Evolutionary conservation across 2,113 vertebrate species (phyloP).

Genomic region (Hippocampus abdominalis): DNA sequence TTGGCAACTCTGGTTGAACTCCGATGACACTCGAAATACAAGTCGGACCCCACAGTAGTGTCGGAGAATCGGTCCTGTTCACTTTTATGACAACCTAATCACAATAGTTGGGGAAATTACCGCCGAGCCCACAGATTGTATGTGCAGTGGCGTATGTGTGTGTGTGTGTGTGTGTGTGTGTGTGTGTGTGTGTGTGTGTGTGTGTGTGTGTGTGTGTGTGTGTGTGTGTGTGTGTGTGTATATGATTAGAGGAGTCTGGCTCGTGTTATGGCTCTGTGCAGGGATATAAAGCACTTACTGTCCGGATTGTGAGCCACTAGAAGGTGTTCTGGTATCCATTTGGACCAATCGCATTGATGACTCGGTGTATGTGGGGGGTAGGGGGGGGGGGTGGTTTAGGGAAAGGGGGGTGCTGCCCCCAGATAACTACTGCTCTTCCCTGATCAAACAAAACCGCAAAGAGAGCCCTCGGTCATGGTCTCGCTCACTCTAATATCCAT

Average conservation of each 20-base stretch:
- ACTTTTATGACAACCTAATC: conserved; percentile 64
- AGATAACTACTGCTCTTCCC: conserved; percentile 57
- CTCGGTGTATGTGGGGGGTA: conserved; percentile 13
- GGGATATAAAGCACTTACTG: conserved; percentile 55
- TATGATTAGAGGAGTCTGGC: conserved; percentile 59
- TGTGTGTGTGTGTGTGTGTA: conserved; percentile 23
- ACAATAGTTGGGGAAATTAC: conserved; percentile 61
- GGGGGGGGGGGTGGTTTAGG: conserved; percentile 4
- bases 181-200: too few species aligned
- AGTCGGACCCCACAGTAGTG: conserved; percentile 29
- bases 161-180: too few species aligned
- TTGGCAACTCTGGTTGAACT: not conserved
- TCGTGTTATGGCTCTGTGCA: conserved; percentile 49
- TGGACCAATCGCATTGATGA: conserved; percentile 67
- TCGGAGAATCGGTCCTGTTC: conserved; percentile 50
- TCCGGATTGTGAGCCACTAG: conserved; percentile 41
- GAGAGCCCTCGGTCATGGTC: conserved; percentile 43
- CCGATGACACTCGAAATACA: conserved; percentile 28
- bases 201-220: too few species aligned
- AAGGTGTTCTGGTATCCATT: conserved; percentile 71
- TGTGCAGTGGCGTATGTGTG: conserved; percentile 44
- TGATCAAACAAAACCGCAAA: conserved; percentile 70
- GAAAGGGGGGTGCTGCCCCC: conserved; percentile 21
- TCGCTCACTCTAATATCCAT: conserved; percentile 30
- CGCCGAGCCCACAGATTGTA: conserved; percentile 52